A percentile compares a stretch with the other conserved stretches of the same genome.
phyloP scores from a whole-genome alignment of 2,888 invertebrate genomes.

The Drosophila anomalata region DNA sequence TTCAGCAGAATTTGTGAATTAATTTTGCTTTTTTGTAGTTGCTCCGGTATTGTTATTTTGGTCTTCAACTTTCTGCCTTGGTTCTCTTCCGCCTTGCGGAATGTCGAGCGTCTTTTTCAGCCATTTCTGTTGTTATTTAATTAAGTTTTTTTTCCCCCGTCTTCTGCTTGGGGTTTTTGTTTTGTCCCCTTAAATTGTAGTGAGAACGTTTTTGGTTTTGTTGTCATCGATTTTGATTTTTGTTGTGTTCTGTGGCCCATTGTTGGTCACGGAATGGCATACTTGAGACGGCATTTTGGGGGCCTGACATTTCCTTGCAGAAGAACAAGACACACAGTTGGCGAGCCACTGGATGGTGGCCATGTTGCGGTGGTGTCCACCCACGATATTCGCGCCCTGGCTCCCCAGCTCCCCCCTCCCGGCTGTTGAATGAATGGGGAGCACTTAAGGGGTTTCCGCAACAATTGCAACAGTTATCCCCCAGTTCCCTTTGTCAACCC shows the following conservation, averaged over 20 bases:
- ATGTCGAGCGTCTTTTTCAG: constrained; percentile 51
- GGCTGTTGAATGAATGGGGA: constrained; percentile 17
- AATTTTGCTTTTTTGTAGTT: constrained; percentile 29
- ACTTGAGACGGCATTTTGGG: constrained; percentile 20
- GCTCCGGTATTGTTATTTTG: constrained; percentile 29
- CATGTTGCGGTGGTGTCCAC: neutral
- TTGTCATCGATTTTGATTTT: constrained; percentile 31
- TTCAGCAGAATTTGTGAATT: constrained; percentile 52
- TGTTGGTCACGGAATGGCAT: constrained; percentile 26
- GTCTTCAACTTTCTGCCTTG: constrained; percentile 24
- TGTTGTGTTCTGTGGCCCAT: neutral
- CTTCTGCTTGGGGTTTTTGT: constrained; percentile 8
- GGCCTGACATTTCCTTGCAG: constrained; percentile 7
- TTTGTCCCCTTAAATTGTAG: constrained; percentile 3
- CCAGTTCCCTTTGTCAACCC: constrained; percentile 35
- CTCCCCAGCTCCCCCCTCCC: constrained; percentile 16
- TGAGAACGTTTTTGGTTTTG: constrained; percentile 27
- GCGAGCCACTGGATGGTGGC: constrained; percentile 11
- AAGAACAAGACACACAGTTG: constrained; percentile 17
- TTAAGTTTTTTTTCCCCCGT: constrained; percentile 34
- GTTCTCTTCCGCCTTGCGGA: constrained; percentile 41
- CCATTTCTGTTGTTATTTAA: constrained; percentile 62
- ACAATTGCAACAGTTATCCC: constrained; percentile 51
- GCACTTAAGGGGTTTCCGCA: constrained; percentile 77
- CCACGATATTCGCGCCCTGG: neutral